Evolutionary conservation across 1,140 invertebrate genomes (phyloP).

Genomic region (Bombus balteatus): DNA sequence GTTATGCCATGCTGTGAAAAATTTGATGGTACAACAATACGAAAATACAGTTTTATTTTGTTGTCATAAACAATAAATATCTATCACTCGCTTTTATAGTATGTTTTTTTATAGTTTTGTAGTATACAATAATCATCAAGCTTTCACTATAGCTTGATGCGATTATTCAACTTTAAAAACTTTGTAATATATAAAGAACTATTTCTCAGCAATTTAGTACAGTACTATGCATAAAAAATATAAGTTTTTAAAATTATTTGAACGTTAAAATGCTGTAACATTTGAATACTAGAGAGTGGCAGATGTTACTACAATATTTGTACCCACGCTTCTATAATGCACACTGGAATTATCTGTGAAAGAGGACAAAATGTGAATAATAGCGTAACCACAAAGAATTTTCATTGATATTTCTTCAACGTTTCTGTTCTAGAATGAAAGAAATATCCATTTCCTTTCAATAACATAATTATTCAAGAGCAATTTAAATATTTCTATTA

Average conservation of each 20-base stretch:
- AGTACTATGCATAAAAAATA: constrained; percentile 49
- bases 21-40: constrained; percentile 68
- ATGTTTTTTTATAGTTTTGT: constrained; percentile 39
- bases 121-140: constrained; percentile 57
- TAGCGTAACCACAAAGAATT: constrained; percentile 32
- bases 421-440: background rate
- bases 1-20: constrained; percentile 48
- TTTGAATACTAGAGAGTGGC: constrained; percentile 44
- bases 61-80: constrained; percentile 56
- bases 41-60: constrained; percentile 72
- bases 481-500: constrained; percentile 19
- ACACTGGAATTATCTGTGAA: constrained; percentile 33
- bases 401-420: background rate
- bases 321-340: constrained; percentile 36
- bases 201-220: constrained; percentile 50
- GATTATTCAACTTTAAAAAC: constrained; percentile 45
- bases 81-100: constrained; percentile 51
- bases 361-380: constrained; percentile 34
- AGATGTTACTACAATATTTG: constrained; percentile 35
- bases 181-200: constrained; percentile 50
- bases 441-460: constrained; percentile 4
- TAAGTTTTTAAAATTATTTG: constrained; percentile 37
- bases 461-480: constrained; percentile 5
- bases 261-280: constrained; percentile 40
- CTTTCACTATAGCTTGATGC: constrained; percentile 1